Evolutionary conservation across 2,888 invertebrate species (phyloP).

Genomic region (Polydrusus tereticollis): DNA sequence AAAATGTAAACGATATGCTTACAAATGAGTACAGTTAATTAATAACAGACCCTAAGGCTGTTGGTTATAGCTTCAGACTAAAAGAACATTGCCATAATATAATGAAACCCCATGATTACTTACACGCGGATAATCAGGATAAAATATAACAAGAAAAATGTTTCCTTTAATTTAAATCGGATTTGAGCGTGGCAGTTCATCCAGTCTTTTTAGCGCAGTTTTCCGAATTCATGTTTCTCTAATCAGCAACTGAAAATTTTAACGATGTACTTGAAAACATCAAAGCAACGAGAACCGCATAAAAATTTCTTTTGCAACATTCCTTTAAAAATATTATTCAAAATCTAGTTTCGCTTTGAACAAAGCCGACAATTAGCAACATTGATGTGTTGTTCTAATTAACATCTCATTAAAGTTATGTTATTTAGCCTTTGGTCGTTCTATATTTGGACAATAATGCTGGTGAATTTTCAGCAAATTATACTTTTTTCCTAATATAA

Average conservation of each 20-base stretch:
- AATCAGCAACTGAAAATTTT: slow-evolving; percentile 43
- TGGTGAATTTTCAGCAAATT: too few relatives aligned
- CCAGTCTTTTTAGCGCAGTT: not conserved
- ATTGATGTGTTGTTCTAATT: not conserved
- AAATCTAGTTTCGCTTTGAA: not conserved
- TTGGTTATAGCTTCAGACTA: too few relatives aligned
- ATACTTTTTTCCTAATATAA: too few relatives aligned
- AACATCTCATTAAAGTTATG: too few relatives aligned
- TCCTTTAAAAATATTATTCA: not conserved
- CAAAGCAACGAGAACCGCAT: slow-evolving; percentile 41
- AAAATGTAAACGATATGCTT: too few relatives aligned
- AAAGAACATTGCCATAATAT: too few relatives aligned
- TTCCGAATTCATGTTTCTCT: slow-evolving; percentile 30
- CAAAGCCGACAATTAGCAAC: not conserved
- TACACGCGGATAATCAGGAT: not conserved
- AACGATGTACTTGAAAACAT: slow-evolving; percentile 44
- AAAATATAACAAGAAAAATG: not conserved
- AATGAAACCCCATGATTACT: not conserved
- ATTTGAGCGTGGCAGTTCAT: not conserved
- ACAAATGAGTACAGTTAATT: too few relatives aligned
- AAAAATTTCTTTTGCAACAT: slow-evolving; percentile 20
- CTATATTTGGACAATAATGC: too few relatives aligned
- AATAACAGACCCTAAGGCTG: too few relatives aligned
- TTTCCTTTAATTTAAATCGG: slow-evolving; percentile 9
- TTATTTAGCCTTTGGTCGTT: too few relatives aligned